phyloP scores from a whole-genome alignment of 2,113 vertebrate species.

The Ovis aries region ARS-UI_Ramb_v3.0 NC_056055.1:180639001-180639500 shows the following conservation, averaged over 20 bases:
- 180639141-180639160: not conserved
- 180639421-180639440: not conserved
- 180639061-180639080: conserved; percentile 18
- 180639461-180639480: not conserved
- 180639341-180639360: not conserved
- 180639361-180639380: not conserved
- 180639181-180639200: conserved; percentile 32
- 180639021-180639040: not conserved
- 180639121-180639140: not conserved
- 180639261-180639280: not conserved
- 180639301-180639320: not conserved
- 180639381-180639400: not conserved
- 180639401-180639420: not conserved
- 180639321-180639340: not conserved
- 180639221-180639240: conserved; percentile 29
- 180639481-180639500: not conserved
- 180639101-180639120: not conserved
- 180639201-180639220: not conserved
- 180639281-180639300: not conserved
- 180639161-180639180: conserved; percentile 40
- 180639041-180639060: conserved; percentile 40
- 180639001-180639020: not conserved
- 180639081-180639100: not conserved
- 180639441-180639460: not conserved
- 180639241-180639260: not conserved